Evolutionary conservation across 2,888 invertebrate genomes (phyloP).

Genomic region (Drosophila neotestacea): DNA sequence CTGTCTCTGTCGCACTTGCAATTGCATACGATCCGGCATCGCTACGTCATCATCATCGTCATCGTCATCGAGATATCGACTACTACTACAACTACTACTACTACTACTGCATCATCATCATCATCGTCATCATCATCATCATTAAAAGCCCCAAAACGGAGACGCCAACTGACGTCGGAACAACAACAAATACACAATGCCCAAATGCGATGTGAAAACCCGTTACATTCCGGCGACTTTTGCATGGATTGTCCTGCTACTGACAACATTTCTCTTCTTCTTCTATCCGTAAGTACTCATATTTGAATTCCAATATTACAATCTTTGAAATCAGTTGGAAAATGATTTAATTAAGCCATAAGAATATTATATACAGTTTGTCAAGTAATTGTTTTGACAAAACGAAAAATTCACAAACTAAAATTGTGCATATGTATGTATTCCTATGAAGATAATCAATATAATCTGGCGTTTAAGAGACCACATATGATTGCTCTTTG

Average conservation of each 20-base stretch:
- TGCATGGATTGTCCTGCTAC: constrained; percentile 98
- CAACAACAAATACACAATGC: constrained; percentile 87
- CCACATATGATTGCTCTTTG: no score
- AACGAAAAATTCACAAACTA: no score
- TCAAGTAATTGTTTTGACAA: no score
- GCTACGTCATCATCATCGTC: constrained; percentile 48
- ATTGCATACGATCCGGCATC: constrained; percentile 43
- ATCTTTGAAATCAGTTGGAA: no score
- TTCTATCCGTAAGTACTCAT: constrained; percentile 96
- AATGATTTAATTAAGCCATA: no score
- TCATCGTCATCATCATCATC: constrained; percentile 42
- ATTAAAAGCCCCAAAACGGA: constrained; percentile 28
- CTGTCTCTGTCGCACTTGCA: constrained; percentile 41
- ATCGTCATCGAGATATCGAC: constrained; percentile 4
- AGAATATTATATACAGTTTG: no score
- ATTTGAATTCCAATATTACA: no score
- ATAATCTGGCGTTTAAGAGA: no score
- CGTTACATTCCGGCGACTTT: constrained; percentile 99
- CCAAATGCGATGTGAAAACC: constrained; percentile 98
- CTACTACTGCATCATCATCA: constrained; percentile 1
- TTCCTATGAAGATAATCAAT: no score
- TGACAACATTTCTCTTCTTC: constrained; percentile 97
- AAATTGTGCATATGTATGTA: no score
- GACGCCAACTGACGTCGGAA: constrained; percentile 28
- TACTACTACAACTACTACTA: no score